A percentile compares a stretch with the other conserved stretches of the same genome.
Conservation (phyloP, 2,888 invertebrate species). For the Apoda limacodes region DNA sequence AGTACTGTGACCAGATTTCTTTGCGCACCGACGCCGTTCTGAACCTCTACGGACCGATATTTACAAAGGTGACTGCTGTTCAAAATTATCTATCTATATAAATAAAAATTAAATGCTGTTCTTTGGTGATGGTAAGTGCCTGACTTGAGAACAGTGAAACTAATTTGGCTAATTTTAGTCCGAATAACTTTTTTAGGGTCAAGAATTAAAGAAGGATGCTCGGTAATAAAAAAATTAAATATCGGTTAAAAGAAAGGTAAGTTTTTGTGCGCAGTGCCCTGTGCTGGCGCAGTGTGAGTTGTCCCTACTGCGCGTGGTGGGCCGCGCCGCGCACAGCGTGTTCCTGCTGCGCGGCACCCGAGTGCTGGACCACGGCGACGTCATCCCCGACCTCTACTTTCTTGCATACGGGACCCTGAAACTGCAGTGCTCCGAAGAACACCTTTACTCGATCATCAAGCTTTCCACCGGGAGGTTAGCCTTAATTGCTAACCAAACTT, state of each 20-base stretch:
- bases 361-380: constrained; percentile 35
- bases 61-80: constrained; percentile 31
- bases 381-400: constrained; percentile 39
- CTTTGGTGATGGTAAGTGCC: too few relatives aligned
- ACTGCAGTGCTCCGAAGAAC: constrained; percentile 11
- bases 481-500: too few relatives aligned
- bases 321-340: constrained; percentile 39
- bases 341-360: constrained; percentile 37
- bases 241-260: background rate
- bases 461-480: constrained; percentile 14
- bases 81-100: background rate
- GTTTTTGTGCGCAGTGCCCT: constrained; percentile 34
- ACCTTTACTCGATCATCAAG: background rate
- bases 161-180: too few relatives aligned
- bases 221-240: too few relatives aligned
- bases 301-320: constrained; percentile 41
- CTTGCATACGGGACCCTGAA: constrained; percentile 40
- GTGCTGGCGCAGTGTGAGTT: constrained; percentile 37
- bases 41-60: constrained; percentile 47
- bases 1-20: constrained; percentile 49
- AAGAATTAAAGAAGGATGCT: too few relatives aligned
- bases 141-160: too few relatives aligned
- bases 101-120: background rate
- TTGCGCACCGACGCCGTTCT: constrained; percentile 47
- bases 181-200: too few relatives aligned